Evolutionary conservation across 2,113 vertebrate species (phyloP), one percentile per base, ranked within the genome.

Genomic region (Peromyscus polionotus): DNA sequence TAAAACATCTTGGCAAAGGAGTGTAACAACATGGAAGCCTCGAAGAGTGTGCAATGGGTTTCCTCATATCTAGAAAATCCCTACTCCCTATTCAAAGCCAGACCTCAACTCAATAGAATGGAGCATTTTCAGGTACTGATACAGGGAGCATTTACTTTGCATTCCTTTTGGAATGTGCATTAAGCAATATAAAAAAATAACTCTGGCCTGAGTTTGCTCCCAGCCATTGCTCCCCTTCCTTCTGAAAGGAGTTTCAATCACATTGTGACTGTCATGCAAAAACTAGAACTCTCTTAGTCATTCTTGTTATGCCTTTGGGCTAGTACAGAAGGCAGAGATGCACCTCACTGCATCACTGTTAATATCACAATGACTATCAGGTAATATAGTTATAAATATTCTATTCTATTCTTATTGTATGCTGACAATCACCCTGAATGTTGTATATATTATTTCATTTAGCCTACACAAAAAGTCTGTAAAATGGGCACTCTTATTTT

Each of bases 141-240:
- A 72, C 63, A 48, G 11, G 57, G 54, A 91, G 70, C 90, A 87
- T 94, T 90, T 42, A 93, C 86, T 17, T 8, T 48, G 4, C 59
- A n/a, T 89, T 73, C 73, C 63, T 95, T 96, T 87, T 67, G 81
- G 75, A 90, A 84, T 19, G 24, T 20, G 42, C 67, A 33, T 51
- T 76, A 84, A 96, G 48, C 68, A 80, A 84, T 42, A 33, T 73
- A 89, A 96, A 57, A 57, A 97, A 87, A 93, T 83, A 54, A 93
- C 76, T 65, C 68, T 54, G 54, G 8, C 19, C 11, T 76, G n/a
- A 76, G 12, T 45, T 45, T 73, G n/a, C 2, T 9, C 42, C 57
- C 48, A 36, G 51, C 36, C 54, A 65, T 84, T 70, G 65, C 42
- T 68, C n/a, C 9, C 67, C 33, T 93, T 73, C 51, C 33, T 76